Evolutionary conservation across 2,888 invertebrate species (phyloP).

Genomic region (Himalopsyche tibetana): DNA sequence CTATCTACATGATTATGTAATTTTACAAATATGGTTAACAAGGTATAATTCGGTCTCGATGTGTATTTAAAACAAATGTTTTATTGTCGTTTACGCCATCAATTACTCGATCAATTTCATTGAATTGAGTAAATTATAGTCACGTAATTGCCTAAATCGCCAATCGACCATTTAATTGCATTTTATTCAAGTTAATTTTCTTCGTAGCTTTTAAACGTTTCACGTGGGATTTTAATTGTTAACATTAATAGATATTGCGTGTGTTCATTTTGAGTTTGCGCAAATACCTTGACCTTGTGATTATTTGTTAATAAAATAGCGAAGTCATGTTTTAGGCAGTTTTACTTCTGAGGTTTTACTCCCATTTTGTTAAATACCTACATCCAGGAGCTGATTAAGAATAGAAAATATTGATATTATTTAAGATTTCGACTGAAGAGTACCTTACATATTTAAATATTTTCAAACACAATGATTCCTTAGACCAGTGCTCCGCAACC

Average conservation of each 20-base stretch:
- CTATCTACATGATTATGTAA: background rate
- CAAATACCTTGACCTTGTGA: slow-evolving; percentile 31
- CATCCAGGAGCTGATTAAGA: background rate
- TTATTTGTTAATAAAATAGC: slow-evolving; percentile 31
- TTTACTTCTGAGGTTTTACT: slow-evolving; percentile 31
- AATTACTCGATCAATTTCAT: slow-evolving; percentile 33
- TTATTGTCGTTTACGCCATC: slow-evolving; percentile 27
- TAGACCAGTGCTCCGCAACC: no score
- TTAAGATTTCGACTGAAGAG: no score
- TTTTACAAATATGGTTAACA: background rate
- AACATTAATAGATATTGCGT: background rate
- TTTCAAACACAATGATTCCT: no score
- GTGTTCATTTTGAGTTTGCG: background rate
- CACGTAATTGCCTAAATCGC: slow-evolving; percentile 35
- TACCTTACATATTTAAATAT: no score
- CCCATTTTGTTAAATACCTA: background rate
- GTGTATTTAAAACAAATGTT: slow-evolving; percentile 27
- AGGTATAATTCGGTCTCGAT: background rate
- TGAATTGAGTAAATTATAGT: slow-evolving; percentile 31
- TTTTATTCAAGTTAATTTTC: slow-evolving; percentile 39
- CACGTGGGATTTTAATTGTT: slow-evolving; percentile 38
- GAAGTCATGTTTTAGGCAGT: slow-evolving; percentile 38
- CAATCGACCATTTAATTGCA: slow-evolving; percentile 32
- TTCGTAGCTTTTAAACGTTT: background rate
- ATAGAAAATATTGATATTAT: no score